Percentiles rank a stretch among this genome's conserved stretches.
Conservation (phyloP, 1,140 invertebrate species). For the Chironomus striatipennis region DNA sequence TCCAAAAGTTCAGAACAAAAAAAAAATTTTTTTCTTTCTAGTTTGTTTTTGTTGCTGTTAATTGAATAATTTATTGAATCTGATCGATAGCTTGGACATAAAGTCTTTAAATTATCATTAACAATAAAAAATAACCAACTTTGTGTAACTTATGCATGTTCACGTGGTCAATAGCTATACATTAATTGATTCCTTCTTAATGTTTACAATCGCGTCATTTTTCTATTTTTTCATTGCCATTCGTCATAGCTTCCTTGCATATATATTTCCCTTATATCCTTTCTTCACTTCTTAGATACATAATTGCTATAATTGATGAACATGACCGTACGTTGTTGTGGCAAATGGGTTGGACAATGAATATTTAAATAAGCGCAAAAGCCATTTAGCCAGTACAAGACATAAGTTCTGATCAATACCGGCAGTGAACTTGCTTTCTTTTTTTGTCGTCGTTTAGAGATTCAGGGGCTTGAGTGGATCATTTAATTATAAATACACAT, state of each 20-base stretch:
- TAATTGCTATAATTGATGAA: background rate
- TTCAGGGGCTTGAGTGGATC: background rate
- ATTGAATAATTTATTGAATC: constrained; percentile 12
- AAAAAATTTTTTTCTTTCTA: too few species aligned
- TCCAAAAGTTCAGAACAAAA: too few species aligned
- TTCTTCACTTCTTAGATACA: background rate
- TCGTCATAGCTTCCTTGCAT: background rate
- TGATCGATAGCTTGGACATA: background rate
- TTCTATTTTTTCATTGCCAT: background rate
- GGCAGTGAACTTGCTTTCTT: background rate
- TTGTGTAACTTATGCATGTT: background rate
- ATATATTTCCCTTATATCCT: background rate
- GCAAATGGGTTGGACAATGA: background rate
- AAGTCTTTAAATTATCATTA: background rate
- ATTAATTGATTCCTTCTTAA: background rate
- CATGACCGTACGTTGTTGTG: background rate
- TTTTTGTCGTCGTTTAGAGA: too few species aligned
- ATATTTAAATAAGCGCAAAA: background rate
- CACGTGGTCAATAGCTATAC: too few species aligned
- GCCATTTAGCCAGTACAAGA: background rate
- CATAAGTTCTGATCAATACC: background rate
- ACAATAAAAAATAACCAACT: background rate
- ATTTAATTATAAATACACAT: too few species aligned
- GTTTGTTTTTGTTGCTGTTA: too few species aligned
- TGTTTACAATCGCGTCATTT: background rate